These are phyloP conservation scores for Phrynocephalus vlangalii DNA, from an alignment of 2,797 vertebrate genomes.

Conservation along the genomic window DNA sequence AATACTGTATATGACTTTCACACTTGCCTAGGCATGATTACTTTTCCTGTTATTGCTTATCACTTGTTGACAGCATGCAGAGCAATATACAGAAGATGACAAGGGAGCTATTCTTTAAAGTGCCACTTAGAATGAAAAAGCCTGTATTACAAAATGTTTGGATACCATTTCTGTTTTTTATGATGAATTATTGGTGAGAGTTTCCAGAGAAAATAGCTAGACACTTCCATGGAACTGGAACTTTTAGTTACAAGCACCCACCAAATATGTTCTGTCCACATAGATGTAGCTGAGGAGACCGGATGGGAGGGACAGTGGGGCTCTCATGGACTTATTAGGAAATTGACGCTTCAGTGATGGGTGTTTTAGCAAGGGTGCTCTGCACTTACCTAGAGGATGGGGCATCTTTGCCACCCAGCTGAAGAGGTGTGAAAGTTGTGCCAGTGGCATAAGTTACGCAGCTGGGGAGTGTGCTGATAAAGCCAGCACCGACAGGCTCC, in stretches of 20 bases:
- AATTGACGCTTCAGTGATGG: not conserved
- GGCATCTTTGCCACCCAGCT: too few species aligned
- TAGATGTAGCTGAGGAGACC: not conserved
- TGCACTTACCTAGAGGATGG: too few species aligned
- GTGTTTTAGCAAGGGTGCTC: not conserved
- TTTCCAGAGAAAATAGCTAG: not conserved
- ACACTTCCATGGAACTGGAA: not conserved
- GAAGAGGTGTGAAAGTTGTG: too few species aligned
- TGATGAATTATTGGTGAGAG: too few species aligned
- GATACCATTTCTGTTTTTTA: not conserved
- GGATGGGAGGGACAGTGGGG: not conserved
- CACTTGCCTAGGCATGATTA: slow-evolving; percentile 10
- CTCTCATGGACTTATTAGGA: not conserved
- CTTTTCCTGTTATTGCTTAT: slow-evolving; percentile 27
- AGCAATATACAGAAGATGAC: not conserved
- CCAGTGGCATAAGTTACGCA: too few species aligned
- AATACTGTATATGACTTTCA: slow-evolving; percentile 18
- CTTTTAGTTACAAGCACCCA: not conserved
- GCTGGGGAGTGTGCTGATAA: too few species aligned
- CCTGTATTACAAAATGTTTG: not conserved
- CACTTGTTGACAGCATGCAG: slow-evolving; percentile 23
- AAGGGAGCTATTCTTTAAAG: slow-evolving; percentile 39
- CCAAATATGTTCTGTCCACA: not conserved
- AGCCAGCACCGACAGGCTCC: too few species aligned
- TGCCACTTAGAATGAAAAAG: not conserved